Percentiles rank a stretch among this genome's conserved stretches.
Evolutionary conservation across 1,140 invertebrate genomes (phyloP).

Genomic region (Ladona fulva): DNA sequence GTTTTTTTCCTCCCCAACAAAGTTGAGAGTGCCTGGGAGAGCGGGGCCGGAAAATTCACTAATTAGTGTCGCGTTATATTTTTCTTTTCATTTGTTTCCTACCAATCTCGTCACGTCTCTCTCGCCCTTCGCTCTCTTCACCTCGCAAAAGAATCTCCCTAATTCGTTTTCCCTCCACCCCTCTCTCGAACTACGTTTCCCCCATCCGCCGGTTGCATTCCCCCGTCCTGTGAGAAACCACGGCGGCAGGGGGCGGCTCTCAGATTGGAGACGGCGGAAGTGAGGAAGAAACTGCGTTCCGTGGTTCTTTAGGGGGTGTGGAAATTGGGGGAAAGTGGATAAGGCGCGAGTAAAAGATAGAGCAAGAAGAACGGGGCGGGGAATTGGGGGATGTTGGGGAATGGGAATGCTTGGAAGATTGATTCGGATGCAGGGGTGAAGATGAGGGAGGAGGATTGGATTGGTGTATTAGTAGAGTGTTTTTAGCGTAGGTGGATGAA

Average conservation of each 20-base stretch:
- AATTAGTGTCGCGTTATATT: conserved; percentile 7
- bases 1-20: too few species aligned
- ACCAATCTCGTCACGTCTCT: not conserved
- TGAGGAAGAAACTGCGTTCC: not conserved
- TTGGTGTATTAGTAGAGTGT: not conserved
- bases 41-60: not conserved
- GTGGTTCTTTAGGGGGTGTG: too few species aligned
- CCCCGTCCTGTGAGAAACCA: not conserved
- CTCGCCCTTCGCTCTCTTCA: not conserved
- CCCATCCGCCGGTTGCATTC: not conserved
- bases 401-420: not conserved
- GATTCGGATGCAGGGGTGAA: not conserved
- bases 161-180: too few species aligned
- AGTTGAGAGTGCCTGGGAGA: too few species aligned
- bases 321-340: not conserved
- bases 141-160: not conserved
- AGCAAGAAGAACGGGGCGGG: not conserved
- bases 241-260: not conserved
- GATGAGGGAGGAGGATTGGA: not conserved
- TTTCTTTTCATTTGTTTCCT: not conserved
- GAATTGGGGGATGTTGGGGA: not conserved
- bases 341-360: not conserved
- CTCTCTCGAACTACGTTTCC: not conserved
- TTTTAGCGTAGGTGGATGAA: not conserved
- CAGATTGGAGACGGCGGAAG: not conserved